These are phyloP conservation scores for Spicauda simplicius DNA, from an alignment of 2,888 invertebrate genomes.

Conservation along the genomic window DNA sequence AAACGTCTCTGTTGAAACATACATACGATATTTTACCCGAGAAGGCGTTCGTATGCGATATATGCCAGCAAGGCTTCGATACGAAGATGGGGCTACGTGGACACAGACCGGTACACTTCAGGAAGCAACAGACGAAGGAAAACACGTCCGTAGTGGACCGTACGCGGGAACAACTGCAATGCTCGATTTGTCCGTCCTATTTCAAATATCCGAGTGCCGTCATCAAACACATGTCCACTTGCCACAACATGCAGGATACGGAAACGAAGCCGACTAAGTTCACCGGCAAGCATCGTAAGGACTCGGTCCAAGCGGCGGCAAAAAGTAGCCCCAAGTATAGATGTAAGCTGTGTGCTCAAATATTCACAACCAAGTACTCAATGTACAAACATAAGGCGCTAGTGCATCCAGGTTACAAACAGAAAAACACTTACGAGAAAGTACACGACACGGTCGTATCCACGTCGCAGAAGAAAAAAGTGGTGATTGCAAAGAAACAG, in stretches of 20 bases:
- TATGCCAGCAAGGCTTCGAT: background rate
- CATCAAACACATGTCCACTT: background rate
- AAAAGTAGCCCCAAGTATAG: constrained; percentile 4
- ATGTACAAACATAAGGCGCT: constrained; percentile 36
- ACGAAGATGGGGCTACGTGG: background rate
- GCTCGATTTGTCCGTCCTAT: constrained; percentile 34
- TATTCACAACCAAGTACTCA: constrained; percentile 30
- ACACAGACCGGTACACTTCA: background rate
- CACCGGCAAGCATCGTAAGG: background rate
- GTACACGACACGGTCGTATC: background rate
- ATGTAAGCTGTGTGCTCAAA: constrained; percentile 38
- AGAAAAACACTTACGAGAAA: background rate
- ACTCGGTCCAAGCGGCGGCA: background rate
- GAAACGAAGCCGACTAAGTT: background rate
- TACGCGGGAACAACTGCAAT: background rate
- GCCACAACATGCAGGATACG: background rate
- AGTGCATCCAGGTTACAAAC: constrained; percentile 15
- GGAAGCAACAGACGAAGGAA: background rate
- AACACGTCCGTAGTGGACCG: background rate
- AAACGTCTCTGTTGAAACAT: constrained; percentile 40
- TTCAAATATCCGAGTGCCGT: constrained; percentile 5
- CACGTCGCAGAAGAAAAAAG: background rate
- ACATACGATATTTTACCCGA: constrained; percentile 40
- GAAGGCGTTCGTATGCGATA: constrained; percentile 6
- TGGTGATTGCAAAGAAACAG: background rate